Conservation (phyloP, 2,797 vertebrate genomes). For the Melanotaenia maccullochi region DNA sequence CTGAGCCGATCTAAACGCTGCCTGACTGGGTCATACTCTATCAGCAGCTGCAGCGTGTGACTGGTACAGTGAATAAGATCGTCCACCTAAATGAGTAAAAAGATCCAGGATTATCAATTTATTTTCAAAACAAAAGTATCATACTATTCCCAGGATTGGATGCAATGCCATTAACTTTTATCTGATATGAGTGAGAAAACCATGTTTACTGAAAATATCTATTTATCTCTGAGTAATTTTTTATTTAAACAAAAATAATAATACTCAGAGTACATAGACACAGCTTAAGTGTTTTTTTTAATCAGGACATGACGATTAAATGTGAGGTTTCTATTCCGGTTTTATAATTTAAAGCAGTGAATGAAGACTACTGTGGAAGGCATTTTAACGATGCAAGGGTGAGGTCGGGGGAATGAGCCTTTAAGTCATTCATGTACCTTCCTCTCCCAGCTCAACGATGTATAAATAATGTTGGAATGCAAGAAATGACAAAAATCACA, state of each 20-base stretch:
- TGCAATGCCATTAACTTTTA: background rate
- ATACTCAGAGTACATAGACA: background rate
- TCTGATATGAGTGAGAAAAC: background rate
- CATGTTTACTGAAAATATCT: background rate
- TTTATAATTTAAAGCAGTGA: constrained; percentile 8
- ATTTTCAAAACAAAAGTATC: background rate
- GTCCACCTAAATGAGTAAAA: constrained; percentile 84
- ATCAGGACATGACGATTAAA: background rate
- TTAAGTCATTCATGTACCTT: constrained; percentile 48
- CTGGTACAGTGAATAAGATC: constrained; percentile 90
- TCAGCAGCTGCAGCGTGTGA: constrained; percentile 93
- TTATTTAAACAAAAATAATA: background rate
- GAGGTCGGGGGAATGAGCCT: constrained; percentile 46
- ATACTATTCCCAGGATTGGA: background rate
- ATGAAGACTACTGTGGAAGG: constrained; percentile 34
- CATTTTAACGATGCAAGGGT: constrained; percentile 12
- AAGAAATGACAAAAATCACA: constrained; percentile 55
- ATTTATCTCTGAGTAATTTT: background rate
- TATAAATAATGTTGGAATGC: constrained; percentile 55
- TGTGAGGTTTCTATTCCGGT: background rate
- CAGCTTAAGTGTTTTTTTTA: background rate
- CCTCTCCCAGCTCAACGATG: constrained; percentile 59
- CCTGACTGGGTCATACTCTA: constrained; percentile 93
- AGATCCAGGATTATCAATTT: background rate
- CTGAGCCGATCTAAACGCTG: constrained; percentile 89